Base-by-base conservation (phyloP, 2,113 vertebrate species). In the Semicossyphus pulcher region DNA sequence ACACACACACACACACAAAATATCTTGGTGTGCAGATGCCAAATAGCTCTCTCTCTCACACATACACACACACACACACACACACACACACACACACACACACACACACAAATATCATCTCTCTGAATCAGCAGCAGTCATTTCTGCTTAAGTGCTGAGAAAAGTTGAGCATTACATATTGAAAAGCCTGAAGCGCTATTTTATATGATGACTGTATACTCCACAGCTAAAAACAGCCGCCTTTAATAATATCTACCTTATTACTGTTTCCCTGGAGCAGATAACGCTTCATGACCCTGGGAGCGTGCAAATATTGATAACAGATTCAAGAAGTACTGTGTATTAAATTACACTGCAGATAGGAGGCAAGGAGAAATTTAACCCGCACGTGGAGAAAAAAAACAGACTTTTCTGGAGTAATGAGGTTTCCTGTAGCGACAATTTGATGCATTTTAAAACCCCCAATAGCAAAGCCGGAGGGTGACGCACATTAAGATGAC, bases 91-190 rank as follows among this genome's bases (percentile, higher is more conserved):
- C 61, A 58, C 44, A 48, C 41, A 44, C 39, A 41, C 39, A 41
- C 39, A 11, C 12, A 4, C 26, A 28, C 60, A 61, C 36, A 67
- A 20, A 74, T 31, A 31, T 36, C 29, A 51, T 54, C 44, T 52
- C 42, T 78, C 74, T 65, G 78, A 68, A 83, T 81, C 80, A 78
- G 66, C 76, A 75, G 48, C 58, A 73, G 76, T 52, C 36, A 39
- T 72, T 81, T 68, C 32, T 81, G 77, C 73, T 62, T 79, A 47
- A 53, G 56, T 60, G 29, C 47, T 67, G 52, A 25, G 71, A 52
- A 86, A 76, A 67, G 60, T 61, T 67, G 34, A 64, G 69, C 37
- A n/a, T 39, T 64, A 47, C 34, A 65, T 44, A 62, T 44, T 41
- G 11, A 68, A 60, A 67, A 76, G 72, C 80, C 42, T 11, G 20